These are phyloP conservation scores for Stenichneumon culpator DNA, from an alignment of 2,888 invertebrate species.

Conservation along the genomic window DNA sequence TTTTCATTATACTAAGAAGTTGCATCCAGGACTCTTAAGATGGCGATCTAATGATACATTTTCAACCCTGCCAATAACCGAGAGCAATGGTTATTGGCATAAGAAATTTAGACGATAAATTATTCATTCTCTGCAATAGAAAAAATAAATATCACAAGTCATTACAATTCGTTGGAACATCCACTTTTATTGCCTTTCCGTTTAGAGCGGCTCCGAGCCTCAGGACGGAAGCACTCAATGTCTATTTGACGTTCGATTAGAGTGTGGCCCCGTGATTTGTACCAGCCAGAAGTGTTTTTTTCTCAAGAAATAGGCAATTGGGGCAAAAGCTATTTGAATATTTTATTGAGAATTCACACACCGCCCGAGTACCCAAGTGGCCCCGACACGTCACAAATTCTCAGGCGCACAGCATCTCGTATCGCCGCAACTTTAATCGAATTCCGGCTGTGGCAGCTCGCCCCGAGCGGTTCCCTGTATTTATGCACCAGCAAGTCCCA, in stretches of 20 bases:
- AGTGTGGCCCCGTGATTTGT: constrained; percentile 44
- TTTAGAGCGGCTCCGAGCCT: constrained; percentile 14
- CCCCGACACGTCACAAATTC: constrained; percentile 20
- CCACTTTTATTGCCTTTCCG: constrained; percentile 24
- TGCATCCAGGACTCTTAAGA: not conserved
- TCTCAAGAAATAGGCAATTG: constrained; percentile 8
- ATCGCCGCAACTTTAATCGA: constrained; percentile 48
- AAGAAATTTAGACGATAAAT: constrained; percentile 24
- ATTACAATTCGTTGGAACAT: constrained; percentile 26
- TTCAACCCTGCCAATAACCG: not conserved
- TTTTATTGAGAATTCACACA: constrained; percentile 26
- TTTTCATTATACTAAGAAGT: not conserved
- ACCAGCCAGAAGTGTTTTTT: constrained; percentile 10
- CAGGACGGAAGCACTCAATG: constrained; percentile 21
- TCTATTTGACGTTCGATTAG: constrained; percentile 56
- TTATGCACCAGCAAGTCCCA: constrained; percentile 53
- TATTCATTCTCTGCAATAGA: constrained; percentile 7
- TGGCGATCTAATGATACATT: constrained; percentile 14
- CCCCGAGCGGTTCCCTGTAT: constrained; percentile 18
- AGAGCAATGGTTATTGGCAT: not conserved
- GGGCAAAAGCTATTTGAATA: not conserved
- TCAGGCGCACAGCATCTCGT: not conserved
- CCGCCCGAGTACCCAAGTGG: not conserved
- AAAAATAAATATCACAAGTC: constrained; percentile 47
- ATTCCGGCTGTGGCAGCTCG: constrained; percentile 22